Base-by-base conservation (phyloP, 2,888 invertebrate species). In the Pristionchus mayeri region DNA sequence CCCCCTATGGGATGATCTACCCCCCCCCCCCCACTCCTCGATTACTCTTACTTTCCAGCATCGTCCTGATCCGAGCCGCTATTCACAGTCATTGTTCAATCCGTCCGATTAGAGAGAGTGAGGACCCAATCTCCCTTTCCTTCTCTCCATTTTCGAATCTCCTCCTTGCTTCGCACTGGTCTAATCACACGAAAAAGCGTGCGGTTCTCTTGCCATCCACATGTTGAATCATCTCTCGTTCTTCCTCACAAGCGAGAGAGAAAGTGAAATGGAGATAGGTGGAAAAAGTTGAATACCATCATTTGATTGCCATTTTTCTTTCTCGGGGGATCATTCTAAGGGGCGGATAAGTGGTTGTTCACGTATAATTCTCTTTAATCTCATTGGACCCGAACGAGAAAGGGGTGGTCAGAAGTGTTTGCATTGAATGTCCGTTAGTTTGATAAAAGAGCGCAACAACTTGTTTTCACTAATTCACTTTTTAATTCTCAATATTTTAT, bases 41-140 rank as follows among this genome's bases (percentile, higher is more conserved):
- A 71, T 71, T 71, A 71, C 71, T 71, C 71, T 71, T 71, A 71
- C 71, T 71, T 71, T 71, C 71, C 71, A 9, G 7, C 40, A 9
- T 3, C 30, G 3, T 9, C 52, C 71, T 2, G 54, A 54, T 54
- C 71, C 37, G 71, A 60, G 24, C 57, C 71, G 71, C 71, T 71
- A 67, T 67, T 37, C 67, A 63, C 18, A 67, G 71, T 71, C 71
- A 71, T 71, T 37, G 71, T 71, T 40, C 40, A 24, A 24, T 3
- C 37, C 71, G 37, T 37, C 13, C 16, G 67, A 67, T 67, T 67
- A 63, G 30, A 3, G 63, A 1, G 63, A 34, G 67, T 11, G 63
- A 60, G 60, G 60, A 34, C 63, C 63, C 63, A 40, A 71, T 63
- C 63, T 18, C 21, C 54, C 54, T 63, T 13, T 16, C 11, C 13